Percentiles rank a stretch among this genome's conserved stretches.
phyloP scores from a whole-genome alignment of 2,797 vertebrate genomes.

The Dermochelys coriacea region DNA sequence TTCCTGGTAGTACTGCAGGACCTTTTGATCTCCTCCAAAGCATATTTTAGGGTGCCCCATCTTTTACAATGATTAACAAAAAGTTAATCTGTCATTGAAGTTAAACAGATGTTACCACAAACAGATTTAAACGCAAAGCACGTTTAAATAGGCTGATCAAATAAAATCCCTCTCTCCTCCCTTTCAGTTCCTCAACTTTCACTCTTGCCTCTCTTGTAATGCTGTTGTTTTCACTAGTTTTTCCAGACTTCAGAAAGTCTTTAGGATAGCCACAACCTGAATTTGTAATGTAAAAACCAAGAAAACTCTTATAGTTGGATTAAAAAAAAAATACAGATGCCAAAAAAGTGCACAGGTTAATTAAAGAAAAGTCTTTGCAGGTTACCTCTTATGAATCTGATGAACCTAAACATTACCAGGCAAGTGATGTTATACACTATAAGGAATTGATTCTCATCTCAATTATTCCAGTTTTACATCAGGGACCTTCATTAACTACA shows the following conservation, averaged over 20 bases:
- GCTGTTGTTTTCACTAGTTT: background rate
- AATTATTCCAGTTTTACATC: background rate
- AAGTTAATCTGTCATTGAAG: background rate
- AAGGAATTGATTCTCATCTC: background rate
- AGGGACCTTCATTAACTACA: background rate
- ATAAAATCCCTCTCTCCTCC: background rate
- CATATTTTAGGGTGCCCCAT: background rate
- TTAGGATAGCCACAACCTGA: background rate
- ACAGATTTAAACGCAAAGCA: background rate
- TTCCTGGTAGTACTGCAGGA: background rate
- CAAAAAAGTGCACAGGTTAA: background rate
- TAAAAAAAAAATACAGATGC: background rate
- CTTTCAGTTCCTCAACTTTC: background rate
- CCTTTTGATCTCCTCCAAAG: background rate
- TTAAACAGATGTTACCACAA: background rate
- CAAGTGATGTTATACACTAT: background rate
- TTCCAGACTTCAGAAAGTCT: background rate
- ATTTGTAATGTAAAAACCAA: background rate
- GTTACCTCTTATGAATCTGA: background rate
- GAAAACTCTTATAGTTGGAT: background rate
- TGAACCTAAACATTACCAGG: background rate
- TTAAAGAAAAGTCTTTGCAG: background rate
- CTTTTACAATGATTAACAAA: background rate
- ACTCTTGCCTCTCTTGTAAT: background rate
- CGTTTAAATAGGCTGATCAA: background rate